These are phyloP conservation scores for Drosophila koepferae DNA, from an alignment of 2,888 invertebrate genomes.

Conservation along the genomic window DNA sequence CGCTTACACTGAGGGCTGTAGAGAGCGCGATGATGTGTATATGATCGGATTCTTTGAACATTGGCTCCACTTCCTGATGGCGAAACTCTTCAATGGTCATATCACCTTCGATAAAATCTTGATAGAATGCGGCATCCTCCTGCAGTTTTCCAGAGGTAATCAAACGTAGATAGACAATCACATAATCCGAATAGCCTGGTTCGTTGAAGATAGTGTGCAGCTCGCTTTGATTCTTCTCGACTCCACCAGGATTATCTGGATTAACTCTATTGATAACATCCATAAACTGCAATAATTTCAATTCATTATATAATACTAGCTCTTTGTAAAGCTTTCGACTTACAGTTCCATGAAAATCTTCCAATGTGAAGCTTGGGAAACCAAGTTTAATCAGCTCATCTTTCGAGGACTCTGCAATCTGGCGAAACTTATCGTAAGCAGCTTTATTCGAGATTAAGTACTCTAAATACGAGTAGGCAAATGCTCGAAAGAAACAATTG, in stretches of 20 bases:
- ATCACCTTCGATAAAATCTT: conserved; percentile 97
- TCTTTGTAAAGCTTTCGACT: background rate
- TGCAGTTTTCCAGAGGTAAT: conserved; percentile 98
- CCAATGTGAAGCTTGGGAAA: conserved; percentile 98
- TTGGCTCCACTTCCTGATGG: conserved; percentile 87
- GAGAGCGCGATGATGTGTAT: conserved; percentile 98
- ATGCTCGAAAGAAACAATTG: conserved; percentile 98
- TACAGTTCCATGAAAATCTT: conserved; percentile 98
- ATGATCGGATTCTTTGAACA: conserved; percentile 93
- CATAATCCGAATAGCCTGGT: conserved; percentile 96
- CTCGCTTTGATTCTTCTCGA: conserved; percentile 88
- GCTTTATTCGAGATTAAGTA: conserved; percentile 92
- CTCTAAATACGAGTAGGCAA: conserved; percentile 97
- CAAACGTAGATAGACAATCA: conserved; percentile 96
- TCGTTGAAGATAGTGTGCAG: conserved; percentile 95
- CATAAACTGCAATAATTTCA: conserved; percentile 89
- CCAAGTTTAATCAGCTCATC: conserved; percentile 94
- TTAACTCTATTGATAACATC: conserved; percentile 94
- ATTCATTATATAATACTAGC: background rate
- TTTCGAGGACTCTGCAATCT: conserved; percentile 94
- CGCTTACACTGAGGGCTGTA: conserved; percentile 93
- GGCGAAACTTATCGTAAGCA: conserved; percentile 93
- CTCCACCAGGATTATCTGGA: conserved; percentile 82
- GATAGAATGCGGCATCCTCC: conserved; percentile 96
- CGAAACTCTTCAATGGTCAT: conserved; percentile 96